Evolutionary conservation across 2,888 invertebrate species (phyloP).

Genomic region (Sipha maydis): DNA sequence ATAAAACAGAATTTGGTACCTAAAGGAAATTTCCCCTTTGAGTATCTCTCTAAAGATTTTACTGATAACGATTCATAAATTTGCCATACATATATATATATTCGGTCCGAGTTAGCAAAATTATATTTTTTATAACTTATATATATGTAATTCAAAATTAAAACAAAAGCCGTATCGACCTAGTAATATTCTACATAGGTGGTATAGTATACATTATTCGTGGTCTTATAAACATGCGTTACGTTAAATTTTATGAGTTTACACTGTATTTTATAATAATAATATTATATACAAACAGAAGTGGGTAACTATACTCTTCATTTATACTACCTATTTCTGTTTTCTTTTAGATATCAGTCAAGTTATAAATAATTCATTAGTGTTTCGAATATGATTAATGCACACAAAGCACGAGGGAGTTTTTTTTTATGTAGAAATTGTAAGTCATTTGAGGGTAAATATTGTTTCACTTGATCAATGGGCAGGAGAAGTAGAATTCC

Average conservation of each 20-base stretch:
- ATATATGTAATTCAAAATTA: no score
- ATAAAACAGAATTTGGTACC: no score
- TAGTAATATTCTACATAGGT: no score
- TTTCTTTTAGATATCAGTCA: neutral
- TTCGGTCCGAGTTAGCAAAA: no score
- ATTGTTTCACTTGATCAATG: neutral
- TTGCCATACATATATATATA: no score
- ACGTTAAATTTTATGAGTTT: neutral
- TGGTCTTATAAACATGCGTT: no score
- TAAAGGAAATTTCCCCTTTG: no score
- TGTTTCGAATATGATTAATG: slow-evolving; percentile 34
- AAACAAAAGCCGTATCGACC: no score
- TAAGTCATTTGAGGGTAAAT: slow-evolving; percentile 3
- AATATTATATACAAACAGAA: neutral
- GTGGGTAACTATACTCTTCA: neutral
- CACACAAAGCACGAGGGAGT: neutral
- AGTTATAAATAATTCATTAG: slow-evolving; percentile 38
- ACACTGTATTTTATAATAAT: neutral
- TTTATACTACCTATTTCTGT: neutral
- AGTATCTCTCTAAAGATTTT: no score
- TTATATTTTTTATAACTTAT: no score
- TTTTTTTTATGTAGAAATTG: neutral
- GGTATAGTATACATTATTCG: no score
- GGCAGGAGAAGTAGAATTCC: neutral
- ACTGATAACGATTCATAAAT: no score